Evolutionary conservation across 2,797 vertebrate species (phyloP).

Genomic region (Ambastaia sidthimunki): DNA sequence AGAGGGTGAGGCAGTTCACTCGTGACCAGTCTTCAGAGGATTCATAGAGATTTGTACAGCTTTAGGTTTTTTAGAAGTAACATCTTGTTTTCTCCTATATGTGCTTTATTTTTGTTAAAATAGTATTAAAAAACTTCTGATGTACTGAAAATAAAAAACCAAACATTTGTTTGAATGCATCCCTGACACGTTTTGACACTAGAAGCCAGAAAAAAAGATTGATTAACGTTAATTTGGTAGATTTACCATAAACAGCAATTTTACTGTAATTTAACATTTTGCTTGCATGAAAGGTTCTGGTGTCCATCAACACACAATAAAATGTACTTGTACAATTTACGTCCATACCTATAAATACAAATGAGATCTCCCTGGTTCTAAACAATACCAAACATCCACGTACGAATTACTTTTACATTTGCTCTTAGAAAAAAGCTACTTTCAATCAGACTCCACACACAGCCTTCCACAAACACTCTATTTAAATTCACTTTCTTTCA

Average conservation of each 20-base stretch:
- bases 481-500: constrained; percentile 56
- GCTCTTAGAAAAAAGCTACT: background rate
- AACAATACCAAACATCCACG: background rate
- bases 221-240: too few species aligned
- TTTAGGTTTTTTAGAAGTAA: too few species aligned
- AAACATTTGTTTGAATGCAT: too few species aligned
- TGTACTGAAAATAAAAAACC: too few species aligned
- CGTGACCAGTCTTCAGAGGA: background rate
- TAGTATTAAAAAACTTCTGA: too few species aligned
- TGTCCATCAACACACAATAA: background rate
- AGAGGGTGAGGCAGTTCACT: background rate
- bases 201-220: too few species aligned
- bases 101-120: too few species aligned
- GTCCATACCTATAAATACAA: background rate
- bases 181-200: too few species aligned
- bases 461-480: constrained; percentile 29
- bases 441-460: background rate
- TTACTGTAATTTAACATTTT: background rate
- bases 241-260: background rate
- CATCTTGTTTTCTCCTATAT: too few species aligned
- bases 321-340: background rate
- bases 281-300: background rate
- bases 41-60: background rate
- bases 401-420: background rate
- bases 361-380: background rate